A percentile compares a stretch with the other conserved stretches of the same genome.
Conservation (phyloP, 2,113 vertebrate genomes). For the Oenanthe oenanthe region DNA sequence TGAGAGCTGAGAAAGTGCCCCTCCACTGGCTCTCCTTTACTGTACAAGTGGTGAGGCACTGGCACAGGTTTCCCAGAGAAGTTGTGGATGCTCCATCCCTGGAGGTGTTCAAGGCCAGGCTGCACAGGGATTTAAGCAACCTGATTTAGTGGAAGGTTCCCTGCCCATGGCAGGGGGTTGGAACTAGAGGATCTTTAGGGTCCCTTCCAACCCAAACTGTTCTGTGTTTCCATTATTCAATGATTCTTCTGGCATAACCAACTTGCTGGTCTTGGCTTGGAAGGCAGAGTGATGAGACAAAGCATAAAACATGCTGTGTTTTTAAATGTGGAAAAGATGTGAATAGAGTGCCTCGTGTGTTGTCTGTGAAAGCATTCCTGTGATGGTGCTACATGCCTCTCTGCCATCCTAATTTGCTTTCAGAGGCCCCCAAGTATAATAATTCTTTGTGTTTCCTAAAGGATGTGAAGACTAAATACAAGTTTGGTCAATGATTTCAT, state of each 20-base stretch:
- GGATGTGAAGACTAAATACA: conserved; percentile 27
- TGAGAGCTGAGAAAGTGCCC: neutral
- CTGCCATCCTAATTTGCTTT: conserved; percentile 57
- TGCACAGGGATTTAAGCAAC: rapidly evolving
- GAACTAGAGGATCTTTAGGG: neutral
- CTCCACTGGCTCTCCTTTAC: neutral
- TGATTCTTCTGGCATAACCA: neutral
- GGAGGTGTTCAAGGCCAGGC: neutral
- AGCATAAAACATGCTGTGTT: neutral
- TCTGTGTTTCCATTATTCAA: neutral
- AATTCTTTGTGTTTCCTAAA: conserved; percentile 55
- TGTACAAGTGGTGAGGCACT: neutral
- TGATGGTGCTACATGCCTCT: conserved; percentile 11
- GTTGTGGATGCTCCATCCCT: neutral
- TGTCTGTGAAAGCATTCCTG: conserved; percentile 30
- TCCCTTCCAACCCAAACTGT: neutral
- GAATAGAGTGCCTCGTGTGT: neutral
- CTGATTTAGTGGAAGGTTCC: neutral
- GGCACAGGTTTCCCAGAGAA: neutral
- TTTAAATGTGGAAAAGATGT: neutral
- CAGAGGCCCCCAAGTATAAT: conserved; percentile 12
- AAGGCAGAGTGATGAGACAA: neutral
- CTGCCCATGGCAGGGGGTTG: neutral
- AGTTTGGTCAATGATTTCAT: conserved; percentile 49
- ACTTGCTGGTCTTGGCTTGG: neutral